Evolutionary conservation across 2,113 vertebrate species (phyloP).

Genomic region (Laterallus jamaicensis): DNA sequence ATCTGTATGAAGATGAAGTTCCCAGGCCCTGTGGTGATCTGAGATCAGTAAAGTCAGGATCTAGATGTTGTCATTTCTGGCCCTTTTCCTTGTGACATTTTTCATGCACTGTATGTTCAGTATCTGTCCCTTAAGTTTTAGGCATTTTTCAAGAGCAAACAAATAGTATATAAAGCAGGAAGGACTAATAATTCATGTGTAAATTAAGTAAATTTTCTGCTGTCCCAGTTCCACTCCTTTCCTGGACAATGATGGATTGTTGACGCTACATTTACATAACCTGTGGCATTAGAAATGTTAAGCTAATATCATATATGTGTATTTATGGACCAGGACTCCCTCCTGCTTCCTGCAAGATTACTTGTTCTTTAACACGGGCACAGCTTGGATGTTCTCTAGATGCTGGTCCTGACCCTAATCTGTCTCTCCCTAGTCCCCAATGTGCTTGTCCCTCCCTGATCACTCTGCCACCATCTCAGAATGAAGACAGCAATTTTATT

Average conservation of each 20-base stretch:
- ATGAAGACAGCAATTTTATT: not conserved
- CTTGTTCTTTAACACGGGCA: not conserved
- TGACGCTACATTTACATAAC: not conserved
- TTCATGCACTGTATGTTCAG: not conserved
- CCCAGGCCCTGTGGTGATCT: not conserved
- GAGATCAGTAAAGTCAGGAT: not conserved
- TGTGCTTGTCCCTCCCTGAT: not conserved
- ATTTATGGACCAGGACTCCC: not conserved
- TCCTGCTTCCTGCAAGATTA: not conserved
- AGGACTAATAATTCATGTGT: not conserved
- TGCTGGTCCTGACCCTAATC: not conserved
- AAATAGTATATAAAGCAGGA: not conserved
- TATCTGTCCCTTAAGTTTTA: not conserved
- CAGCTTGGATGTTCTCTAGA: not conserved
- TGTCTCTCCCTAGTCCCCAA: not conserved
- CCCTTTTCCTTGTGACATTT: not conserved
- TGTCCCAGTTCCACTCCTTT: not conserved
- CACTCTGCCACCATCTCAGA: not conserved
- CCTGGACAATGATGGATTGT: not conserved
- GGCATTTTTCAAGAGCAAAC: not conserved
- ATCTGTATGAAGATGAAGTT: not conserved
- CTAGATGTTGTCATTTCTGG: not conserved
- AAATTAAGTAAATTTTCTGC: not conserved
- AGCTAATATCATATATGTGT: not conserved
- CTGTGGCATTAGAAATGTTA: not conserved